Conservation (phyloP, 2,888 invertebrate genomes). For the Volucella zonaria region DNA sequence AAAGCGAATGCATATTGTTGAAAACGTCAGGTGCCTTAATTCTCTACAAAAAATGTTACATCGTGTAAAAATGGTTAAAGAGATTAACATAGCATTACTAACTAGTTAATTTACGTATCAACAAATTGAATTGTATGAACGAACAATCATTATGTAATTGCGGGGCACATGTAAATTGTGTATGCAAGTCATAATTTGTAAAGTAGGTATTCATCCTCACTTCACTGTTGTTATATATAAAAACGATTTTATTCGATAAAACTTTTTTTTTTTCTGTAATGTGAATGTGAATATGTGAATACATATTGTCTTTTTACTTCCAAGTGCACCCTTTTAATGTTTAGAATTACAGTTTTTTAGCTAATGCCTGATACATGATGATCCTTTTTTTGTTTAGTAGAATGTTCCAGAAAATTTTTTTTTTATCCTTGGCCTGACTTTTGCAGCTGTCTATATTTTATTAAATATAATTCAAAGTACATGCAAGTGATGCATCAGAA, state of each 20-base stretch:
- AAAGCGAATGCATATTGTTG: too few species aligned
- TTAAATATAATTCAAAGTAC: too few species aligned
- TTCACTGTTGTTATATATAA: slow-evolving; percentile 35
- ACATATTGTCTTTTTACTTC: neutral
- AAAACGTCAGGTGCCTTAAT: too few species aligned
- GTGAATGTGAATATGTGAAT: slow-evolving; percentile 48
- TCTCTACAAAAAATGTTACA: slow-evolving; percentile 94
- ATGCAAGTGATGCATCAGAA: neutral
- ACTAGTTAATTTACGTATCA: slow-evolving; percentile 82
- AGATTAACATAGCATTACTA: slow-evolving; percentile 92
- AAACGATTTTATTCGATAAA: neutral
- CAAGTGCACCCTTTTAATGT: too few species aligned
- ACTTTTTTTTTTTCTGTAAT: slow-evolving; percentile 31
- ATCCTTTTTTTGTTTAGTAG: too few species aligned
- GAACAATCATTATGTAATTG: slow-evolving; percentile 24
- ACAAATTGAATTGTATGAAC: slow-evolving; percentile 14
- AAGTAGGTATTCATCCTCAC: slow-evolving; percentile 41
- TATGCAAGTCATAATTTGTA: slow-evolving; percentile 53
- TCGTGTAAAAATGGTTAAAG: slow-evolving; percentile 95
- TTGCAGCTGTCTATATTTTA: too few species aligned
- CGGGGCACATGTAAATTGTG: slow-evolving; percentile 25
- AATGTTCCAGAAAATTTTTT: too few species aligned
- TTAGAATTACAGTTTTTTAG: too few species aligned
- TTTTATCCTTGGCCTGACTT: too few species aligned
- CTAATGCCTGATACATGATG: too few species aligned